These are phyloP conservation scores for Hystrix brachyura DNA, from an alignment of 2,113 vertebrate species.

Conservation along the genomic window DNA sequence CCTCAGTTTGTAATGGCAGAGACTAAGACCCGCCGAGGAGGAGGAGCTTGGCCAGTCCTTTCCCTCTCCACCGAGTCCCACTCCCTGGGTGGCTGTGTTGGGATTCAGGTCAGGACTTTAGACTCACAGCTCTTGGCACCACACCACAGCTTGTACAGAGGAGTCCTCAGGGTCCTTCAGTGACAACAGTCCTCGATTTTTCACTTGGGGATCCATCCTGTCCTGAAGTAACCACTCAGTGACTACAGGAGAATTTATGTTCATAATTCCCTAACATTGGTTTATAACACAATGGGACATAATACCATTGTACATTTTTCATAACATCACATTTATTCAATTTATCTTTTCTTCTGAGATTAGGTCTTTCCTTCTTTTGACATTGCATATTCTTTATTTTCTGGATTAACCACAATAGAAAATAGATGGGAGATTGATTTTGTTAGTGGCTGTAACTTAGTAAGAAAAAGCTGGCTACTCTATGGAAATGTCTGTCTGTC, in stretches of 20 bases:
- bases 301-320: not conserved
- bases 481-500: not conserved
- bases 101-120: not conserved
- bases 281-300: not conserved
- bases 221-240: not conserved
- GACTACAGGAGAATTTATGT: fast-evolving
- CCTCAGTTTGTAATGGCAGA: not conserved
- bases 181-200: not conserved
- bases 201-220: not conserved
- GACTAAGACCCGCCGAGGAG: not conserved
- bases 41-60: fast-evolving
- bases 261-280: not conserved
- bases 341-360: not conserved
- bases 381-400: not conserved
- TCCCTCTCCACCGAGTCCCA: not conserved
- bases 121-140: not conserved
- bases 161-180: not conserved
- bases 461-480: not conserved
- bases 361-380: not conserved
- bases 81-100: not conserved
- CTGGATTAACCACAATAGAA: not conserved
- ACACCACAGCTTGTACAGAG: too few relatives aligned
- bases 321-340: not conserved
- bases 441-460: not conserved
- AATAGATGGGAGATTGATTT: not conserved